Evolutionary conservation across 2,113 vertebrate species (phyloP).

Genomic region (Galeopterus variegatus): DNA sequence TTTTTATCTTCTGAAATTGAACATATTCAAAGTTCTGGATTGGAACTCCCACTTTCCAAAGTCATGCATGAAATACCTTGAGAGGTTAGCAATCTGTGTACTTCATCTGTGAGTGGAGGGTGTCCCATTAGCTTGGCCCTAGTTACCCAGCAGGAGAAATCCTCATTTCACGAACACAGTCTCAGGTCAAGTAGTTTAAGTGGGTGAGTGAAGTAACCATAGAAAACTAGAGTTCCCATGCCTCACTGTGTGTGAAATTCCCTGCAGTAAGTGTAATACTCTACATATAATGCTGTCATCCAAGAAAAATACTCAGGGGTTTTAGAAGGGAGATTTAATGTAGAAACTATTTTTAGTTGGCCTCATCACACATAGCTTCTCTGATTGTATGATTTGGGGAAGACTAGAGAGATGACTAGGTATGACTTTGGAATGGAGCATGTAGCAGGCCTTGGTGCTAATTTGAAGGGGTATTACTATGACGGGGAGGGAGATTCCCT

Average conservation of each 20-base stretch:
- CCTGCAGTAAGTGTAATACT: neutral
- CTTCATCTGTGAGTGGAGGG: neutral
- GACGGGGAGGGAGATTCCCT: neutral
- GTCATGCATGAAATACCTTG: neutral
- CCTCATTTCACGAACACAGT: neutral
- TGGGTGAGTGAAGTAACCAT: neutral
- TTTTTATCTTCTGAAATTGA: constrained; percentile 13
- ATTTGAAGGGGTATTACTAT: neutral
- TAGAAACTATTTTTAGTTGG: neutral
- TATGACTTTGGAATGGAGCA: neutral
- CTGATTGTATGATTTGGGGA: neutral
- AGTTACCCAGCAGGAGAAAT: neutral
- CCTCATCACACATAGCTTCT: neutral
- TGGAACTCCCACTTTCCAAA: neutral
- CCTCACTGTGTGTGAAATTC: neutral
- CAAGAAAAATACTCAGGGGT: neutral
- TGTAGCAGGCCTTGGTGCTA: neutral
- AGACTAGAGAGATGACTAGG: neutral
- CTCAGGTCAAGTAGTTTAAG: neutral
- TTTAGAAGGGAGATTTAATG: neutral
- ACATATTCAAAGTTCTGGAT: constrained; percentile 3
- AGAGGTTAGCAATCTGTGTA: neutral
- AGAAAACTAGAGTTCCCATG: neutral
- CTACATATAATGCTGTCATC: neutral
- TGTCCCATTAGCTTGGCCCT: neutral